phyloP scores from a whole-genome alignment of 1,140 invertebrate genomes.

The Heliconius eleuchia region DNA sequence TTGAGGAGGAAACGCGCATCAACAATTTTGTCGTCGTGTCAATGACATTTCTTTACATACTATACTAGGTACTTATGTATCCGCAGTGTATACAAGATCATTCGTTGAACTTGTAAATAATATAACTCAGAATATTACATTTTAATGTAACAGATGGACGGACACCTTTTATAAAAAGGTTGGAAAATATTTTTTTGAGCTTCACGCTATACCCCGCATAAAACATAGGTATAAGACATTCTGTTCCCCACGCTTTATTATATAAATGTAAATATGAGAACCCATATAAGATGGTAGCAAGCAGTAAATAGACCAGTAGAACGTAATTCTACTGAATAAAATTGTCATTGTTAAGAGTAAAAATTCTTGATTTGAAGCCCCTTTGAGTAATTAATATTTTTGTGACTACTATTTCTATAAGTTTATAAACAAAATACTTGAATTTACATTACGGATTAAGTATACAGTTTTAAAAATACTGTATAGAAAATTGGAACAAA shows the following conservation, averaged over 20 bases:
- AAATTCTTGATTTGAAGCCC: not conserved
- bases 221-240: too few relatives aligned
- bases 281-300: too few relatives aligned
- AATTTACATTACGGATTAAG: too few relatives aligned
- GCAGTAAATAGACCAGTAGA: too few relatives aligned
- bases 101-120: slow-evolving; percentile 3
- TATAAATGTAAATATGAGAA: too few relatives aligned
- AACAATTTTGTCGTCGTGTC: slow-evolving; percentile 14
- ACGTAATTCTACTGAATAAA: not conserved
- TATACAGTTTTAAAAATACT: too few relatives aligned
- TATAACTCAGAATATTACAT: not conserved
- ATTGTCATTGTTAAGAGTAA: not conserved
- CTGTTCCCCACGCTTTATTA: too few relatives aligned
- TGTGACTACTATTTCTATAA: not conserved
- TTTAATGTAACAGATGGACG: not conserved
- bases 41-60: not conserved
- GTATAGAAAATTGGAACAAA: too few relatives aligned
- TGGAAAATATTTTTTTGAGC: too few relatives aligned
- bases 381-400: not conserved
- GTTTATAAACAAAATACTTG: not conserved
- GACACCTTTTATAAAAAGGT: not conserved
- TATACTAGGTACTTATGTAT: not conserved
- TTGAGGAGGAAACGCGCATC: slow-evolving; percentile 13
- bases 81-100: not conserved
- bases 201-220: too few relatives aligned